These are phyloP conservation scores for Ophiothrix spiculata DNA, from an alignment of 35 echinoderm and acorn worm genomes.

Conservation along the genomic window DNA sequence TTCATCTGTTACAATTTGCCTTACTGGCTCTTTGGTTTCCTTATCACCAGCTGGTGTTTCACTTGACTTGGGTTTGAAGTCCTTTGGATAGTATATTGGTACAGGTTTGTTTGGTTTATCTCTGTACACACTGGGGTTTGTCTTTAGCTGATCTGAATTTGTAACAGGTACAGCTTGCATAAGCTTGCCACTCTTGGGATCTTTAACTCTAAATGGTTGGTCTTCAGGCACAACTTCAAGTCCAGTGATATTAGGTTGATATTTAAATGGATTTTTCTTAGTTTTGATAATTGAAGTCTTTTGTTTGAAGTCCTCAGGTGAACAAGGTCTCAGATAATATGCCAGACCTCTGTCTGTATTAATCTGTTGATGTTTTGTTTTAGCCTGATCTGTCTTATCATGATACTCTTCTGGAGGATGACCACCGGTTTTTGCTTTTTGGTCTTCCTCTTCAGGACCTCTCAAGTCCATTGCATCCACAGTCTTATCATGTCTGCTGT, in stretches of 20 bases:
- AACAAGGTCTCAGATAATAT: slow-evolving; percentile 23
- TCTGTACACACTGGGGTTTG: not conserved
- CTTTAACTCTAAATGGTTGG: not conserved
- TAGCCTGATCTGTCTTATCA: no score
- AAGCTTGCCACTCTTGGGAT: not conserved
- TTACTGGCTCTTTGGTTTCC: not conserved
- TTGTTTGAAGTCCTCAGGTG: not conserved
- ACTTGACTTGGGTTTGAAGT: not conserved
- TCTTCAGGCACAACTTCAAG: not conserved
- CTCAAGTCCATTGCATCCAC: no score
- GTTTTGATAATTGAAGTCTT: not conserved
- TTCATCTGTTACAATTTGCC: slow-evolving; percentile 49
- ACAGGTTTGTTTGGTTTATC: not conserved
- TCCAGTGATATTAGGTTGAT: not conserved
- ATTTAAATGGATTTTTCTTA: not conserved
- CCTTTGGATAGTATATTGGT: not conserved
- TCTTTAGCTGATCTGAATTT: not conserved
- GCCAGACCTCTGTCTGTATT: slow-evolving; percentile 44
- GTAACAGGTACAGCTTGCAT: slow-evolving; percentile 1
- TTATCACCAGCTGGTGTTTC: not conserved
- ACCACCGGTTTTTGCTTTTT: no score
- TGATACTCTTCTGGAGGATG: no score
- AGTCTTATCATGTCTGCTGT: no score
- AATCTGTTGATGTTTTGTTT: slow-evolving; percentile 2
- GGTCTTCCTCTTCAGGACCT: no score